Conservation (phyloP, 1,140 invertebrate species). For the Bradysia coprophila region DNA sequence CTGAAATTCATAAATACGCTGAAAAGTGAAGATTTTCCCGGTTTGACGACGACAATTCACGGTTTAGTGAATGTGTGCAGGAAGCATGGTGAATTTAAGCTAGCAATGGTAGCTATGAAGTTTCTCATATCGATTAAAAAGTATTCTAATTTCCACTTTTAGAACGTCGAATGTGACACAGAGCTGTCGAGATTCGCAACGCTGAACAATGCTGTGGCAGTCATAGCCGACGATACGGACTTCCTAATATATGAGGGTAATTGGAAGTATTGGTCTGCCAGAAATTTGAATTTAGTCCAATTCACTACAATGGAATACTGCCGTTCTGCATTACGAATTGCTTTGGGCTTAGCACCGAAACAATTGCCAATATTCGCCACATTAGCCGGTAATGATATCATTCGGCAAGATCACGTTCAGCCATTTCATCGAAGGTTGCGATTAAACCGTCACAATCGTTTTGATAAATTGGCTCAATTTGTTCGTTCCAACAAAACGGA, state of each 20-base stretch:
- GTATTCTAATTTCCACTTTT: neutral
- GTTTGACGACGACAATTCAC: neutral
- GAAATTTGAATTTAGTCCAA: neutral
- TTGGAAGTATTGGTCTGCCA: neutral
- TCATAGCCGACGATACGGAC: slow-evolving; percentile 1
- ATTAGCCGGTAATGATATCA: slow-evolving; percentile 1
- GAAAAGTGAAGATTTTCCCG: neutral
- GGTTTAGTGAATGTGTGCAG: neutral
- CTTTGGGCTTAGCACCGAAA: neutral
- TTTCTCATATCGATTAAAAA: too few species aligned
- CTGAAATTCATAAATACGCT: neutral
- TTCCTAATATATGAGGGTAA: slow-evolving; percentile 1
- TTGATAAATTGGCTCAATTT: too few species aligned
- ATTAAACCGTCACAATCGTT: too few species aligned
- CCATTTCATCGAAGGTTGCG: too few species aligned
- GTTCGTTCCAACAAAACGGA: neutral
- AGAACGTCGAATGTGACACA: neutral
- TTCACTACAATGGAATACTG: neutral
- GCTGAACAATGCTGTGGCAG: neutral
- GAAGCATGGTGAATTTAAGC: too few species aligned
- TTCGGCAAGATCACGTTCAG: neutral
- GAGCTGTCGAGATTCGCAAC: neutral
- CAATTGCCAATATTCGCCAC: slow-evolving; percentile 1
- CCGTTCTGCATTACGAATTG: neutral
- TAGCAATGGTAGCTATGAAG: too few species aligned